Evolutionary conservation across 2,888 invertebrate genomes (phyloP).

Genomic region (Xestoiulus laeticollis): DNA sequence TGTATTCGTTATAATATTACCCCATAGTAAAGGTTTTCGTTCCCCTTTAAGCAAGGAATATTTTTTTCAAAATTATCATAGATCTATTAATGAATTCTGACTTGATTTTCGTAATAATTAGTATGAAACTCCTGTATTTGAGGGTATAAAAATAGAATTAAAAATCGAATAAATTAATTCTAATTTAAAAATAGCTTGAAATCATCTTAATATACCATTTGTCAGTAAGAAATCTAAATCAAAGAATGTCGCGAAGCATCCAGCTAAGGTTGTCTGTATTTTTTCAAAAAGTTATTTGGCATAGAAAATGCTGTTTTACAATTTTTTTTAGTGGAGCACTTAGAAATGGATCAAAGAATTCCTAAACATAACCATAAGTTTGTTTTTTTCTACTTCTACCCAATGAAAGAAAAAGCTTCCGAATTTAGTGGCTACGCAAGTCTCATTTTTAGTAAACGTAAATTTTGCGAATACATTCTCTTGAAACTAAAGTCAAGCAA

Average conservation of each 20-base stretch:
- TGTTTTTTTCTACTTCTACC: background rate
- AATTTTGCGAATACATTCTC: background rate
- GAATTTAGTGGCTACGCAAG: background rate
- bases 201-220: no score
- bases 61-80: no score
- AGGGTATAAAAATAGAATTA: no score
- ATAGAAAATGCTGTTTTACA: background rate
- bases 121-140: no score
- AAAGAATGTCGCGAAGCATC: background rate
- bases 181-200: no score
- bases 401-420: background rate
- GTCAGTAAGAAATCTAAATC: background rate
- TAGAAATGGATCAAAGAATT: slow-evolving; percentile 21
- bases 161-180: no score
- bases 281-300: background rate
- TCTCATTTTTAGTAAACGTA: background rate
- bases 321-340: background rate
- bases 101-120: no score
- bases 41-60: no score
- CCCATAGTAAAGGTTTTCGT: no score
- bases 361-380: background rate
- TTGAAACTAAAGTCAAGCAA: background rate
- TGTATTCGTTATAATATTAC: no score
- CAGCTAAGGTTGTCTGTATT: background rate
- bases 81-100: no score